These are phyloP conservation scores for Aphis gossypii DNA, from an alignment of 1,140 invertebrate genomes.

Conservation along the genomic window DNA sequence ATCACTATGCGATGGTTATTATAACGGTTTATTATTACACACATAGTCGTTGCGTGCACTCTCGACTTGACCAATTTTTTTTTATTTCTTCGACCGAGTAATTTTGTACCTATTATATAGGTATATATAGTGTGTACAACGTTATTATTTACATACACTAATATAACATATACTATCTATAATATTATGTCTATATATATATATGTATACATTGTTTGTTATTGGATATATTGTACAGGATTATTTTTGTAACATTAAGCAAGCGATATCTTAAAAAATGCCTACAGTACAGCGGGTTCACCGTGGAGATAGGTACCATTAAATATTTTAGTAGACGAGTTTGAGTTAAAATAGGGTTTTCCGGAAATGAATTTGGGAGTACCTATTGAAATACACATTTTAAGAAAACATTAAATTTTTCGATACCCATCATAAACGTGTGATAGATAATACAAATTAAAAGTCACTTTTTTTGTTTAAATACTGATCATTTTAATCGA, in stretches of 20 bases:
- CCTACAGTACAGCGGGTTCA: too few relatives aligned
- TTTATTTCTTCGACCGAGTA: not conserved
- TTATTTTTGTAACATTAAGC: not conserved
- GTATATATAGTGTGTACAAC: not conserved
- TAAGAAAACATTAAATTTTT: too few relatives aligned
- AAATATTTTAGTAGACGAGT: not conserved
- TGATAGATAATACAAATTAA: too few relatives aligned
- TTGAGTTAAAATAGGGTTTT: not conserved
- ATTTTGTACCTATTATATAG: not conserved
- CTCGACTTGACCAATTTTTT: constrained; percentile 1
- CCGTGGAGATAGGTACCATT: not conserved
- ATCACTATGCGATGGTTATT: not conserved
- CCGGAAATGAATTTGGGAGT: not conserved
- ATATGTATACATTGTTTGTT: not conserved
- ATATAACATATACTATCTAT: not conserved
- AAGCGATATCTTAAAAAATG: not conserved
- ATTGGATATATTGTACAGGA: not conserved
- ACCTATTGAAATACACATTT: not conserved
- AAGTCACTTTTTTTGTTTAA: too few relatives aligned
- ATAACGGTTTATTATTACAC: not conserved
- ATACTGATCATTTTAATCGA: too few relatives aligned
- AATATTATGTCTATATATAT: too few relatives aligned
- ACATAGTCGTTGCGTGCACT: not conserved
- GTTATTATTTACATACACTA: not conserved
- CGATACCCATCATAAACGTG: too few relatives aligned